Percentiles rank a stretch among this genome's conserved stretches.
Evolutionary conservation across 2,797 vertebrate species (phyloP).

Genomic region (Sebastes iracundus): DNA sequence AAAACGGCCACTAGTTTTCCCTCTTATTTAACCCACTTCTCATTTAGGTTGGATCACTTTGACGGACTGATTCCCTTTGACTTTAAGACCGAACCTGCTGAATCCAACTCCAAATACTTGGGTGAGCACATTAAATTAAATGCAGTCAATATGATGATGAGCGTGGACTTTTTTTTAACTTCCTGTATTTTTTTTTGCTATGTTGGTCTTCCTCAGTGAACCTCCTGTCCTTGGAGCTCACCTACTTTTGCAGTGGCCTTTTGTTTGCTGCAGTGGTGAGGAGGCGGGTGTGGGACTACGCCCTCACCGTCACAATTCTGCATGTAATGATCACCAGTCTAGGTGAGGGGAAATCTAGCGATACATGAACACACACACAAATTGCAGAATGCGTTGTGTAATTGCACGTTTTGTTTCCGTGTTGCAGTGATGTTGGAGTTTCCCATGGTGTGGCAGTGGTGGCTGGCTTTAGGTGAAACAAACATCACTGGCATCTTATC

Average conservation of each 20-base stretch:
- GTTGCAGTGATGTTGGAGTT: slow-evolving; percentile 84
- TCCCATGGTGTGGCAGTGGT: slow-evolving; percentile 79
- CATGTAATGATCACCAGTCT: slow-evolving; percentile 79
- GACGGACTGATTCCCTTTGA: slow-evolving; percentile 84
- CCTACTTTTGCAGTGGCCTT: slow-evolving; percentile 82
- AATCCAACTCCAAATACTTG: slow-evolving; percentile 82
- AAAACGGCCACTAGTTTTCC: background rate
- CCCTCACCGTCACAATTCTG: slow-evolving; percentile 78
- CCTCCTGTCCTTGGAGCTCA: slow-evolving; percentile 83
- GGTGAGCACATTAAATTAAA: slow-evolving; percentile 61
- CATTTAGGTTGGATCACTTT: slow-evolving; percentile 77
- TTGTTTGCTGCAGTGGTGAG: slow-evolving; percentile 82
- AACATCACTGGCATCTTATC: background rate
- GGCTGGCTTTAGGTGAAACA: slow-evolving; percentile 79
- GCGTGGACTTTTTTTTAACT: background rate
- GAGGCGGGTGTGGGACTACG: slow-evolving; percentile 84
- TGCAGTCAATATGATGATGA: background rate
- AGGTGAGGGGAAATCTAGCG: slow-evolving; percentile 60
- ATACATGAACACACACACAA: background rate
- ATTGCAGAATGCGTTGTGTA: background rate
- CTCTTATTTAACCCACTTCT: background rate
- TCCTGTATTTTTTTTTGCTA: background rate
- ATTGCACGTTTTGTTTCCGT: background rate
- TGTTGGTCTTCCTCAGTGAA: slow-evolving; percentile 66
- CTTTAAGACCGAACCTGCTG: slow-evolving; percentile 79